A percentile compares a stretch with the other conserved stretches of the same genome.
Evolutionary conservation across 2,113 vertebrate genomes (phyloP).

Genomic region (Conger conger): DNA sequence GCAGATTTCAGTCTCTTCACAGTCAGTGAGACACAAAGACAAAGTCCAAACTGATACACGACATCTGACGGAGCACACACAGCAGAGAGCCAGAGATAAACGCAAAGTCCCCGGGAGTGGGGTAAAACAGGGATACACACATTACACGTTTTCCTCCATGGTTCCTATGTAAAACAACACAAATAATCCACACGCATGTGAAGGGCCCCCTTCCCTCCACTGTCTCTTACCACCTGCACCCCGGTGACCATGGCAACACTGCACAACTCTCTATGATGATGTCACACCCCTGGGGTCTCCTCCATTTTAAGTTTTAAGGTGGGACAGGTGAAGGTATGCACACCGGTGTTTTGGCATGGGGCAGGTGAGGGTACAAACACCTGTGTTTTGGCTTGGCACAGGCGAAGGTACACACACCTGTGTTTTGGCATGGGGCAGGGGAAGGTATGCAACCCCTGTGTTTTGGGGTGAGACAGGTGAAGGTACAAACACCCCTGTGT

Average conservation of each 20-base stretch:
- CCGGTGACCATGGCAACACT: slow-evolving; percentile 4
- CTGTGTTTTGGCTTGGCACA: too few relatives aligned
- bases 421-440: too few relatives aligned
- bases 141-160: not conserved
- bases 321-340: too few relatives aligned
- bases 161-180: slow-evolving; percentile 20
- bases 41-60: slow-evolving; percentile 51
- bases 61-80: slow-evolving; percentile 57
- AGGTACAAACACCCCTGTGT: too few relatives aligned
- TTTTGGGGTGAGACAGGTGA: too few relatives aligned
- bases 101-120: not conserved
- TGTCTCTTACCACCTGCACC: not conserved
- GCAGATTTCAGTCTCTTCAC: slow-evolving; percentile 60
- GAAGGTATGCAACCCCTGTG: too few relatives aligned
- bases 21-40: slow-evolving; percentile 48
- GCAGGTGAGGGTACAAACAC: too few relatives aligned
- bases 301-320: not conserved
- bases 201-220: not conserved
- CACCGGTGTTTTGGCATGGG: too few relatives aligned
- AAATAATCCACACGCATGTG: slow-evolving; percentile 9
- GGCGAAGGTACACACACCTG: too few relatives aligned
- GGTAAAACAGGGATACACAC: slow-evolving; percentile 7
- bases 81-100: slow-evolving; percentile 45
- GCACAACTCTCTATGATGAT: not conserved
- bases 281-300: not conserved